Conservation (phyloP, 2,888 invertebrate genomes). For the Orchesellides sinensis region DNA sequence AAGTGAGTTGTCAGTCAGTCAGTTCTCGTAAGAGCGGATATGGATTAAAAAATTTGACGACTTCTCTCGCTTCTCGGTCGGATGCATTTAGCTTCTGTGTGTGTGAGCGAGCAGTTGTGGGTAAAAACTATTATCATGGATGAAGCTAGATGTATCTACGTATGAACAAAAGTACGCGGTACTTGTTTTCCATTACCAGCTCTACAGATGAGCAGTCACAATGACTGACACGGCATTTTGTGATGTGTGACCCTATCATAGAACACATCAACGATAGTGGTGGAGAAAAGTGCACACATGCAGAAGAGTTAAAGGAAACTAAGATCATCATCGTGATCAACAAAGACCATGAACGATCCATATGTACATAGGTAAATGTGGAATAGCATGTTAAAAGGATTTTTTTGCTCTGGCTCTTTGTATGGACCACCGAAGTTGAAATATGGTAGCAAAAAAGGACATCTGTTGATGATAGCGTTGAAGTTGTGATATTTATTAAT, state of each 20-base stretch:
- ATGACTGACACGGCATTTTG: slow-evolving; percentile 65
- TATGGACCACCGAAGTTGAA: slow-evolving; percentile 69
- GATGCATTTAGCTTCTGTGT: slow-evolving; percentile 37
- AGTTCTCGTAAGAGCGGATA: slow-evolving; percentile 48
- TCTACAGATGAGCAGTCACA: slow-evolving; percentile 46
- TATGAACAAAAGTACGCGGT: slow-evolving; percentile 21
- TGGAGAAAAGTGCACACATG: background rate
- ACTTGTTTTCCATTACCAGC: background rate
- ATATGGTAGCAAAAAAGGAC: slow-evolving; percentile 39
- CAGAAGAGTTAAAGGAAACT: background rate
- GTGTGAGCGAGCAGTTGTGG: background rate
- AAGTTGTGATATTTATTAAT: background rate
- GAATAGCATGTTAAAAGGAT: background rate
- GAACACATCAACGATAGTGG: slow-evolving; percentile 69
- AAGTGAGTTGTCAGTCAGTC: slow-evolving; percentile 53
- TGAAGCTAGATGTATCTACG: slow-evolving; percentile 15
- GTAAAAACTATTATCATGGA: background rate
- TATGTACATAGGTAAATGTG: background rate
- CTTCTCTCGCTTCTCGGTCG: slow-evolving; percentile 15
- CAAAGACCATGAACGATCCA: background rate
- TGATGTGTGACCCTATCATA: slow-evolving; percentile 74
- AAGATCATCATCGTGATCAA: background rate
- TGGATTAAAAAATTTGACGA: slow-evolving; percentile 54
- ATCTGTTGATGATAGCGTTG: slow-evolving; percentile 38
- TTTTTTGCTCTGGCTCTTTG: slow-evolving; percentile 2